These are phyloP conservation scores for Anastatus disparis DNA, from an alignment of 1,140 invertebrate species.

Conservation along the genomic window DNA sequence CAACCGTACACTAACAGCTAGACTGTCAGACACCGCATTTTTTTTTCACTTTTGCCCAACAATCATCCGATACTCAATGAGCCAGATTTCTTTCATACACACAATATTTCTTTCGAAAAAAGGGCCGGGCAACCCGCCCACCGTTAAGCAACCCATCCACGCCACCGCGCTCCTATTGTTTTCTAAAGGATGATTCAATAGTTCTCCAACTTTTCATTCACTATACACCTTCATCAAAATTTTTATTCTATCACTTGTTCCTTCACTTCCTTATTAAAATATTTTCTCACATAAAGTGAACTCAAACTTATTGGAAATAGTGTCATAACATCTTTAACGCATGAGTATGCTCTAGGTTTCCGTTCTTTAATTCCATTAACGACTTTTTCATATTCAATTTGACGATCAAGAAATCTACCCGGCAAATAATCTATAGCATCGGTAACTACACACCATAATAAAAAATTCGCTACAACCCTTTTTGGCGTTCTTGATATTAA, in stretches of 20 bases:
- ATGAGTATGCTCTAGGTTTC: constrained; percentile 84
- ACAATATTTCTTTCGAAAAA: too few species aligned
- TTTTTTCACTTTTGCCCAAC: too few species aligned
- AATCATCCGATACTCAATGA: too few species aligned
- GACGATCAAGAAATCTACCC: constrained; percentile 75
- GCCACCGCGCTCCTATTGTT: too few species aligned
- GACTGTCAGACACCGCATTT: too few species aligned
- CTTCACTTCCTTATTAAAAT: constrained; percentile 78
- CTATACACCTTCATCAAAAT: constrained; percentile 86
- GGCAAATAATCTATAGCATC: constrained; percentile 80
- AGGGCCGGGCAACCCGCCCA: too few species aligned
- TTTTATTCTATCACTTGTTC: too few species aligned
- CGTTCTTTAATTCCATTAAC: constrained; percentile 75
- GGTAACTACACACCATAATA: constrained; percentile 75
- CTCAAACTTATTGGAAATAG: constrained; percentile 82
- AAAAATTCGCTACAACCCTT: constrained; percentile 76
- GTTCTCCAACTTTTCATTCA: too few species aligned
- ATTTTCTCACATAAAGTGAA: constrained; percentile 78
- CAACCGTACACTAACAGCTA: too few species aligned
- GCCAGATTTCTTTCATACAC: too few species aligned
- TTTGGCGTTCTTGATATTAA: constrained; percentile 70
- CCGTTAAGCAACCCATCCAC: too few species aligned
- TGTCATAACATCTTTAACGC: constrained; percentile 77
- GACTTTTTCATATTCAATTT: constrained; percentile 79
- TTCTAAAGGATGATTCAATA: too few species aligned